Percentiles rank a stretch among this genome's conserved stretches.
phyloP scores from a whole-genome alignment of 1,140 invertebrate species.

The Nymphalis io region DNA sequence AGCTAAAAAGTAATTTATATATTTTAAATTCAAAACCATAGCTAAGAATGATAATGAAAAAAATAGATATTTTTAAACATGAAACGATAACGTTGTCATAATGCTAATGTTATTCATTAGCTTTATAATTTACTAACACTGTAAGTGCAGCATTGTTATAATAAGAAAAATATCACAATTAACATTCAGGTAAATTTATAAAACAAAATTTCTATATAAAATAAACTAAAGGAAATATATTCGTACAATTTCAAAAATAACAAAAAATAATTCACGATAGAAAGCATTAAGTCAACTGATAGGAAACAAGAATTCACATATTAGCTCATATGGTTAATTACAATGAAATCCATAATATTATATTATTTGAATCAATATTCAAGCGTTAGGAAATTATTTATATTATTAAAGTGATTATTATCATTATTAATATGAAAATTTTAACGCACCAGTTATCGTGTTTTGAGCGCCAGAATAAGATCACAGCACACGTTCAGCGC shows the following conservation, averaged over 20 bases:
- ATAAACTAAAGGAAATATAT: not conserved
- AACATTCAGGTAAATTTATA: not conserved
- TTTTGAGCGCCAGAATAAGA: conserved; percentile 40
- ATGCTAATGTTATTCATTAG: not conserved
- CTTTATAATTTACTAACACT: conserved; percentile 1
- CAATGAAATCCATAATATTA: conserved; percentile 9
- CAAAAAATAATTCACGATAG: conserved; percentile 17
- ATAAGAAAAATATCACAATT: not conserved
- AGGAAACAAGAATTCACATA: conserved; percentile 16
- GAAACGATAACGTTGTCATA: not conserved
- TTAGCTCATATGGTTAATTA: conserved; percentile 12
- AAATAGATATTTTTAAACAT: not conserved
- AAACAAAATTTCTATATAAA: not conserved
- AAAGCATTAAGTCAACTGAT: conserved; percentile 31
- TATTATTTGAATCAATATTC: conserved; percentile 8
- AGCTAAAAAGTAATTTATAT: not conserved
- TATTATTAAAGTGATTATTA: conserved; percentile 9
- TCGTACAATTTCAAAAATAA: conserved; percentile 6
- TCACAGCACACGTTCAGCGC: conserved; percentile 61
- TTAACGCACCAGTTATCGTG: conserved; percentile 62
- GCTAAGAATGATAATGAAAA: not conserved
- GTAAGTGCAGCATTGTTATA: not conserved
- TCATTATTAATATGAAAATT: conserved; percentile 11
- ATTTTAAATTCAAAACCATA: not conserved
- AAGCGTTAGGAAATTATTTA: conserved; percentile 2